These are phyloP conservation scores for Neofelis nebulosa DNA, from an alignment of 2,113 vertebrate species.

Conservation along the genomic window DNA sequence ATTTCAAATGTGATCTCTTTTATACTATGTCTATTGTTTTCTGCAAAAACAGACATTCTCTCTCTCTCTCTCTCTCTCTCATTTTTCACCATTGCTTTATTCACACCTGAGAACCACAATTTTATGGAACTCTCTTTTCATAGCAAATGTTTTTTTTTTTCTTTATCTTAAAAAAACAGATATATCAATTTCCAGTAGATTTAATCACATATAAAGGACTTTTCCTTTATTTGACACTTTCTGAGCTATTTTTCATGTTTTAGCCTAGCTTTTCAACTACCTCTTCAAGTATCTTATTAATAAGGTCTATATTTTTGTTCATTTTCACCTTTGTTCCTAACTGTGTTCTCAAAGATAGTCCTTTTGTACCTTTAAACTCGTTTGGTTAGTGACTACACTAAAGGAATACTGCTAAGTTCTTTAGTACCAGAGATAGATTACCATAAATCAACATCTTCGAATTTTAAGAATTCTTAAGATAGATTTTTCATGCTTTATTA, in stretches of 20 bases:
- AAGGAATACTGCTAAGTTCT: background rate
- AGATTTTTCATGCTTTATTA: background rate
- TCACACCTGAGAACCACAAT: background rate
- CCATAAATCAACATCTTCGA: background rate
- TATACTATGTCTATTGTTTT: constrained; percentile 9
- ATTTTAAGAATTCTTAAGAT: constrained; percentile 11
- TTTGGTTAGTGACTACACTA: background rate
- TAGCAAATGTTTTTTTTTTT: background rate
- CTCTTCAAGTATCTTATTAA: background rate
- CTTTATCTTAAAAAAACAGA: background rate
- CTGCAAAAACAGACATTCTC: background rate
- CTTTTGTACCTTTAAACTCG: constrained; percentile 10
- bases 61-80: background rate
- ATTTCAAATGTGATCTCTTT: background rate
- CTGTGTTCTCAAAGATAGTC: background rate
- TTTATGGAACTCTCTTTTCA: background rate
- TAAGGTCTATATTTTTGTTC: background rate
- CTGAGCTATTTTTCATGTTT: constrained; percentile 16
- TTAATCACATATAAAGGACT: constrained; percentile 2
- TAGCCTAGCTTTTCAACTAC: background rate
- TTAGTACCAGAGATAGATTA: background rate
- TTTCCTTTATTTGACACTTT: background rate
- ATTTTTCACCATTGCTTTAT: background rate
- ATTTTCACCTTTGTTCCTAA: background rate
- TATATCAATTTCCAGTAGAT: background rate